These are phyloP conservation scores for Elephantulus edwardii DNA, from an alignment of 2,113 vertebrate species.

Conservation along the genomic window DNA sequence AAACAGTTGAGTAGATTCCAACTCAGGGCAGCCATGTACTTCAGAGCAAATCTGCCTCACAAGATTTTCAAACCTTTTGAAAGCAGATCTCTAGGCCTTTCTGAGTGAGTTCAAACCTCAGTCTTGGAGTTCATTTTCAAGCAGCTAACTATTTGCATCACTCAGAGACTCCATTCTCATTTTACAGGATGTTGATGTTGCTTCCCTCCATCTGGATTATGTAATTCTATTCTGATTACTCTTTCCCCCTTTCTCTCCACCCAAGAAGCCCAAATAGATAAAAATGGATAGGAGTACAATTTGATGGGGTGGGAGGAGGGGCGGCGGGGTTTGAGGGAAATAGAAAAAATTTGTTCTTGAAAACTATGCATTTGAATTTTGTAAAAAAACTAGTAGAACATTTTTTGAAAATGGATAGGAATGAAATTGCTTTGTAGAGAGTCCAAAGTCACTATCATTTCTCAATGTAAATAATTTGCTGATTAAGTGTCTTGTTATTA, in stretches of 20 bases:
- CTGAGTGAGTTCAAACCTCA: not conserved
- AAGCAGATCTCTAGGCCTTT: not conserved
- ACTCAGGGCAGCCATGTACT: not conserved
- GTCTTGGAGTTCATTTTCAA: too few species aligned
- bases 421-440: not conserved
- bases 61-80: not conserved
- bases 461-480: conserved; percentile 17
- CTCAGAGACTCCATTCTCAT: not conserved
- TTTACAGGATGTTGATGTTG: not conserved
- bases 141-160: too few species aligned
- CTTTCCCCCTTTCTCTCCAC: not conserved
- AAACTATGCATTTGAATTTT: too few species aligned
- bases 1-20: not conserved
- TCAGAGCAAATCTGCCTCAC: not conserved
- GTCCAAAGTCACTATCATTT: not conserved
- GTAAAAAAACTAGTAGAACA: too few species aligned
- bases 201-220: not conserved
- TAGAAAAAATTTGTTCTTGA: too few species aligned
- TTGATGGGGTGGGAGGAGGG: too few species aligned
- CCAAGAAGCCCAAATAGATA: not conserved
- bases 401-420: too few species aligned
- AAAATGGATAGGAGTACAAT: too few species aligned
- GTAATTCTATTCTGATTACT: not conserved
- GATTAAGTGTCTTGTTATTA: not conserved
- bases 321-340: too few species aligned